phyloP scores from a whole-genome alignment of 1,140 invertebrate genomes.

The Charaxes varanes region DNA sequence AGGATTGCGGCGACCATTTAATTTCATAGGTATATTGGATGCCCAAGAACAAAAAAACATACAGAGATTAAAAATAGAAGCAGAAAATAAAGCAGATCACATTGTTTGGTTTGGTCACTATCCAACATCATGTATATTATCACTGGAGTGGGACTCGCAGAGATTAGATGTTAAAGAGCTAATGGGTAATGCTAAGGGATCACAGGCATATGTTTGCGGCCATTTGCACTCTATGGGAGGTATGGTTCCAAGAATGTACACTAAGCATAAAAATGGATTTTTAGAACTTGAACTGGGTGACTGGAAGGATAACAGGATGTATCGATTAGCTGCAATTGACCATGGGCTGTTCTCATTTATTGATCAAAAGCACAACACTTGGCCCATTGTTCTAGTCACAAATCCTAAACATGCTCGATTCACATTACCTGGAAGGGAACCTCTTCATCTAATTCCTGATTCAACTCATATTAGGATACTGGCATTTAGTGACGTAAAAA shows the following conservation, averaged over 20 bases:
- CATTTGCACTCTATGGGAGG: slow-evolving; percentile 91
- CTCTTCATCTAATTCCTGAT: slow-evolving; percentile 77
- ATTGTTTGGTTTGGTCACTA: slow-evolving; percentile 90
- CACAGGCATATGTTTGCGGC: slow-evolving; percentile 88
- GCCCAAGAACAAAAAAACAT: slow-evolving; percentile 77
- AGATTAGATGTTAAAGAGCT: slow-evolving; percentile 75
- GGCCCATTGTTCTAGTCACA: slow-evolving; percentile 90
- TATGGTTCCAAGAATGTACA: slow-evolving; percentile 89
- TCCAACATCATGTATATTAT: slow-evolving; percentile 90
- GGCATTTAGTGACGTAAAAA: slow-evolving; percentile 81
- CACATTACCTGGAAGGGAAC: slow-evolving; percentile 83
- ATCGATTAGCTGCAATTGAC: slow-evolving; percentile 88
- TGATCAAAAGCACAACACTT: slow-evolving; percentile 84
- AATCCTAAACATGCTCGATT: slow-evolving; percentile 92
- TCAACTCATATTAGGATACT: slow-evolving; percentile 89
- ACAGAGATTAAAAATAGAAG: slow-evolving; percentile 48
- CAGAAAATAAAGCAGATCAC: slow-evolving; percentile 51
- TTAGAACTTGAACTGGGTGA: slow-evolving; percentile 93
- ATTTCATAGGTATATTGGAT: slow-evolving; percentile 91
- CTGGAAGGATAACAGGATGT: slow-evolving; percentile 95
- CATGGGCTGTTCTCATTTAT: slow-evolving; percentile 93
- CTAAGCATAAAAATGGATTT: slow-evolving; percentile 87
- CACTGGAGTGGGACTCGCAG: slow-evolving; percentile 65
- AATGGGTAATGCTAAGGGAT: slow-evolving; percentile 70
- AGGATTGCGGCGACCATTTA: slow-evolving; percentile 91